Evolutionary conservation across 2,797 vertebrate species (phyloP).

Genomic region (Pipistrellus kuhlii): DNA sequence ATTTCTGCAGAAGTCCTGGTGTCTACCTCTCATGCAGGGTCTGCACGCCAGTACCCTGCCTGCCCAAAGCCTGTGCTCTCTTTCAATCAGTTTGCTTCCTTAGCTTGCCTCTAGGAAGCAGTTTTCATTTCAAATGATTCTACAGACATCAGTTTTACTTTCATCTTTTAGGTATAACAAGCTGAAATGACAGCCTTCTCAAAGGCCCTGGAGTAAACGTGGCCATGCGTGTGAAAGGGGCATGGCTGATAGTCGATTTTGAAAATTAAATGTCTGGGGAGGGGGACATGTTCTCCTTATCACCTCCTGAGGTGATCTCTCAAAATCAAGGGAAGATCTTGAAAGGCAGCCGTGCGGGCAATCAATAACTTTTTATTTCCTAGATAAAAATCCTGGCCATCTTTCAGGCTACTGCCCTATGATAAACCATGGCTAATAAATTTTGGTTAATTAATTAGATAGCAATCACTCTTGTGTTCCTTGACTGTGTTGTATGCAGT

Average conservation of each 20-base stretch:
- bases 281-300: not conserved
- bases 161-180: conserved; percentile 58
- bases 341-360: not conserved
- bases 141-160: conserved; percentile 59
- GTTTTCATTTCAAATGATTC: conserved; percentile 65
- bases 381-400: conserved; percentile 35
- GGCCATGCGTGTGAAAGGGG: not conserved
- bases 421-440: not conserved
- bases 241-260: not conserved
- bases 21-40: not conserved
- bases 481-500: not conserved
- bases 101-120: not conserved
- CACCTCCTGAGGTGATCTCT: conserved; percentile 7
- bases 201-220: conserved; percentile 2
- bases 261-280: conserved; percentile 42
- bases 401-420: not conserved
- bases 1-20: not conserved
- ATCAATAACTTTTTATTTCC: conserved; percentile 48
- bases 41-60: not conserved
- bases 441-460: conserved; percentile 66
- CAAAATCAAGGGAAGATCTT: conserved; percentile 4
- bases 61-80: not conserved
- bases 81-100: conserved; percentile 22
- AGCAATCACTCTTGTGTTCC: not conserved
- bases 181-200: conserved; percentile 45